A percentile compares a stretch with the other conserved stretches of the same genome.
phyloP scores from a whole-genome alignment of 2,113 vertebrate species.

The Petaurus breviceps region DNA sequence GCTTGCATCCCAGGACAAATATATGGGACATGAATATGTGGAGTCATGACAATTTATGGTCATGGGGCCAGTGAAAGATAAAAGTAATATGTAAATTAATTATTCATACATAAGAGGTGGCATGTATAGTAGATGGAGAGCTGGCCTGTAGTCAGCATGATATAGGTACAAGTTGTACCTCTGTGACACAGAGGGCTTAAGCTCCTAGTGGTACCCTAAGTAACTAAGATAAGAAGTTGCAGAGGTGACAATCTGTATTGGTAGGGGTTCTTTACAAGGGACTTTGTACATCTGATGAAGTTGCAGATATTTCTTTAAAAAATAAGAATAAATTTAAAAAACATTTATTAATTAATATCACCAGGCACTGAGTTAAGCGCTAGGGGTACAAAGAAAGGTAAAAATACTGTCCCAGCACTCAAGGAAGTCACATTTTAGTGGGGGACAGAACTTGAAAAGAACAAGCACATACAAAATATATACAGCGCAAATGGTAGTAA shows the following conservation, averaged over 20 bases:
- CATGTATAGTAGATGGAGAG: neutral
- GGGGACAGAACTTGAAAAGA: neutral
- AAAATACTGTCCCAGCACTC: neutral
- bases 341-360: neutral
- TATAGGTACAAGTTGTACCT: neutral
- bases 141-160: neutral
- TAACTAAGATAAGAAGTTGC: neutral
- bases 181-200: neutral
- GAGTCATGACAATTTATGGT: neutral
- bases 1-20: neutral
- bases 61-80: neutral
- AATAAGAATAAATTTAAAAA: neutral
- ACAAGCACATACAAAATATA: neutral
- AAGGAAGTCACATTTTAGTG: neutral
- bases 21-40: neutral
- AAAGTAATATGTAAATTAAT: neutral
- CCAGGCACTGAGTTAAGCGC: neutral
- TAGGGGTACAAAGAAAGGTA: neutral
- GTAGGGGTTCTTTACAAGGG: neutral
- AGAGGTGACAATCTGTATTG: neutral
- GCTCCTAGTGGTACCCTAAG: neutral
- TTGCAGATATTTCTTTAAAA: neutral
- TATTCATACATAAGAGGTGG: neutral
- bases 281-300: neutral
- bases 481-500: neutral